These are phyloP conservation scores for Gadopsis bispinosus DNA, from an alignment of 2,797 vertebrate species.

Conservation along the genomic window DNA sequence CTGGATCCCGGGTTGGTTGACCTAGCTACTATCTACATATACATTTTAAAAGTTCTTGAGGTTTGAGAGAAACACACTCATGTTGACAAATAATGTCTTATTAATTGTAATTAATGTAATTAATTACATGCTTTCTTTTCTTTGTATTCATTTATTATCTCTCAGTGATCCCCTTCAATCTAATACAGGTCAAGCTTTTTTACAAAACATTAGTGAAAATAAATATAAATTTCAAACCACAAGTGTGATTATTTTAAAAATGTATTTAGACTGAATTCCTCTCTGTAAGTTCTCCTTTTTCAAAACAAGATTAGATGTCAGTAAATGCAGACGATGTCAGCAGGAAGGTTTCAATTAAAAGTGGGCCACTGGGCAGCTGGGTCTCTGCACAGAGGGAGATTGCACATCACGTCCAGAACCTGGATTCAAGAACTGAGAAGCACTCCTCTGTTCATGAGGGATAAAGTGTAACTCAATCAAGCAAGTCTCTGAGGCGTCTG, in stretches of 20 bases:
- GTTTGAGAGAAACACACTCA: neutral
- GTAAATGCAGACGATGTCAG: conserved; percentile 32
- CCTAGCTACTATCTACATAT: too few species aligned
- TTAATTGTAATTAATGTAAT: neutral
- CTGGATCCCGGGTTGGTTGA: too few species aligned
- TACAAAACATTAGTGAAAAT: neutral
- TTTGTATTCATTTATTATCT: neutral
- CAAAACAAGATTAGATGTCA: conserved; percentile 40
- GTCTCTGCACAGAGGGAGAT: conserved; percentile 38
- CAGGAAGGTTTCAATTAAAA: conserved; percentile 29
- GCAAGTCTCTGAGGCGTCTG: conserved; percentile 51
- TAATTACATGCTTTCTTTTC: neutral
- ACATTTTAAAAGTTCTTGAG: neutral
- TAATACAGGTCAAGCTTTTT: neutral
- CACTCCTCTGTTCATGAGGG: conserved; percentile 58
- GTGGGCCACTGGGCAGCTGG: conserved; percentile 22
- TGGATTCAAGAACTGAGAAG: conserved; percentile 40
- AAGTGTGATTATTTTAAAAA: neutral
- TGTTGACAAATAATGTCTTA: neutral
- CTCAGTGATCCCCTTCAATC: neutral
- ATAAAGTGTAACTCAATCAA: conserved; percentile 72
- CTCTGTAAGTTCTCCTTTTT: conserved; percentile 18
- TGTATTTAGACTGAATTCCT: neutral
- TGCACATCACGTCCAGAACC: conserved; percentile 36
- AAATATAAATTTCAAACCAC: neutral